Evolutionary conservation across 2,113 vertebrate species (phyloP), one percentile per base, ranked within the genome.

Genomic region (Larimichthys polyactis): DNA sequence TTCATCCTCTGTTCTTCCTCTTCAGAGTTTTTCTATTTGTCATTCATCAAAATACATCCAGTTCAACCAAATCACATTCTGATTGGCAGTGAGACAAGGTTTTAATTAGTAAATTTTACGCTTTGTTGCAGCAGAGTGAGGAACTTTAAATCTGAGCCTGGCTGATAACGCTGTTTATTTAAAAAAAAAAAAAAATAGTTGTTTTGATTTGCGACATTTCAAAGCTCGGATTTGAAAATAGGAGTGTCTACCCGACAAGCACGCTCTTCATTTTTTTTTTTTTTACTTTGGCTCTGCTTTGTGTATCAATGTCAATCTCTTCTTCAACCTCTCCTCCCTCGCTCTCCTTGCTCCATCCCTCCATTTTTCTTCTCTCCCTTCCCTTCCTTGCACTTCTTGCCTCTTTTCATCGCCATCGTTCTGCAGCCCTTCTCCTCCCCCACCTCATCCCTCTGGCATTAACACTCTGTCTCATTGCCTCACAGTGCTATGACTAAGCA

Each of bases 401-500:
- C 67, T 83, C 70, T 65, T 87, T 90, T 92, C 82, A 80, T 70
- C 12, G 2, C 85, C 81, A 69, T 90, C 84, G 36, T 79, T 84
- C 80, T 90, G 86, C 85, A 84, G 77, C 81, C 68, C 69, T 75
- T 67, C 24, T 71, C 74, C 72, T 81, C 79, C 77, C 75, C 86
- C 68, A 60, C 67, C 71, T 24, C 62, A 67, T 79, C 79, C 81
- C 87, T 76, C 36, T 88, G 77, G 84, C 84, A 83, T 85, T 89
- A 90, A 90, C 84, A 86, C 87, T 78, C 49, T 87, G 78, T 87
- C 82, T 87, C 77, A 84, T 87, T 85, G 79, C 83, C 82, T 91
- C 78, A 40, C 36, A 79, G 79, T 89, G 90, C 83, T 82, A 85
- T 92, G 93, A 93, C 92, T 93, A 93, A 94, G 87, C 93, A 91